Evolutionary conservation across 2,113 vertebrate genomes (phyloP), one percentile per base, ranked within the genome.

Genomic region (Peromyscus leucopus): DNA sequence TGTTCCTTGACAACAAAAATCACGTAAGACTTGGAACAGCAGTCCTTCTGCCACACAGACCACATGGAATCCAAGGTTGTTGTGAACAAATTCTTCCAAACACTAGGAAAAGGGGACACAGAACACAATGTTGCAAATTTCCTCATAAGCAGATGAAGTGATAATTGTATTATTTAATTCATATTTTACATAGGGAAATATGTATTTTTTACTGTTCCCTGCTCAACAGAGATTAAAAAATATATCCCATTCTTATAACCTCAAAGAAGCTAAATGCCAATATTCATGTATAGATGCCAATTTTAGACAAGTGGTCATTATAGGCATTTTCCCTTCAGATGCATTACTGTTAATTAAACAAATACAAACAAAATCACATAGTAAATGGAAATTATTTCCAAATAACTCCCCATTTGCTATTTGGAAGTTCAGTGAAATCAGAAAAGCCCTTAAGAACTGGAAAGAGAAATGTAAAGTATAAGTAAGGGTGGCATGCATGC

Each of bases 71-170:
- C 55, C 36, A 22, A 15, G 10, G 21, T 9, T 31, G 22, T 39
- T 71, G n/a, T 63, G 46, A 9, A 11, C 1, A 2, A 1, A 7
- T 19, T 36, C 26, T 16, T n/a, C 24, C 76, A 76, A 19, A 61
- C 16, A 5, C 10, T 51, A 26, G 42, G 2, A 7, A 39, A 15
- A 0, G 1, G 21, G 13, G 5, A 1, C 31, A 5, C 1, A 12
- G 19, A 67, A 67, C 5, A 28, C 5, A 67, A 48, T 33, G 2
- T 4, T 11, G 9, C 12, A 24, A 11, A 15, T 46, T 69, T 67
- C 46, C 28, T 91, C 46, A 36, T 33, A 24, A 15, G n/a, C 46
- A 33, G 5, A n/a, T 10, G 15, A 46, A 55, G 21, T 24, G 3
- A 17, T 39, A 33, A 21, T 46, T 61, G 9, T 48, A 74, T 11